A percentile compares a stretch with the other conserved stretches of the same genome.
These are phyloP conservation scores for Meteorus sp. DNA, from an alignment of 1,140 invertebrate genomes.

Conservation along the genomic window DNA sequence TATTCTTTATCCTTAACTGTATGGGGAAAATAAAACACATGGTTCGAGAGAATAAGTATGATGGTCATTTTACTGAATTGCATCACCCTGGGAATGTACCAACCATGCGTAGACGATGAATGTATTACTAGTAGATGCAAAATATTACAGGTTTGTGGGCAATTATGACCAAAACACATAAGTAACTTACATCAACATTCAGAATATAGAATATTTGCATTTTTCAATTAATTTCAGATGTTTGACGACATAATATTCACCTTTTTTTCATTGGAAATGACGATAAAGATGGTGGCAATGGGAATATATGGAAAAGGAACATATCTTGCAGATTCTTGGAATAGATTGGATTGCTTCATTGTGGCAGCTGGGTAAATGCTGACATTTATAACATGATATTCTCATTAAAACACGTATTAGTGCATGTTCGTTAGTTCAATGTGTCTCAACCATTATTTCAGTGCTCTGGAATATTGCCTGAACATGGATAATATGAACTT, in stretches of 20 bases:
- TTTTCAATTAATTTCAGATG: too few species aligned
- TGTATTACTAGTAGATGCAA: slow-evolving; percentile 91
- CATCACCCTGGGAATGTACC: slow-evolving; percentile 98
- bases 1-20: too few species aligned
- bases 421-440: too few species aligned
- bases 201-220: too few species aligned
- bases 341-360: slow-evolving; percentile 97
- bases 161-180: neutral
- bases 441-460: too few species aligned
- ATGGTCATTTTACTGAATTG: slow-evolving; percentile 98
- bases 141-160: slow-evolving; percentile 77
- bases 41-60: slow-evolving; percentile 99
- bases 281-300: slow-evolving; percentile 98
- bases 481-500: slow-evolving; percentile 98
- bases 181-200: too few species aligned
- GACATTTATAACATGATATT: neutral
- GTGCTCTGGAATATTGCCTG: slow-evolving; percentile 90
- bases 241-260: slow-evolving; percentile 98
- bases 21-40: slow-evolving; percentile 72
- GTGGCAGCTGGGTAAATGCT: slow-evolving; percentile 87
- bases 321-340: slow-evolving; percentile 98
- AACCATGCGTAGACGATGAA: slow-evolving; percentile 94
- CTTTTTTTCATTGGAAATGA: slow-evolving; percentile 96
- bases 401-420: neutral
- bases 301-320: slow-evolving; percentile 93